Evolutionary conservation across 2,113 vertebrate genomes (phyloP), one percentile per base, ranked within the genome.

Genomic region (Varanus salvator): DNA sequence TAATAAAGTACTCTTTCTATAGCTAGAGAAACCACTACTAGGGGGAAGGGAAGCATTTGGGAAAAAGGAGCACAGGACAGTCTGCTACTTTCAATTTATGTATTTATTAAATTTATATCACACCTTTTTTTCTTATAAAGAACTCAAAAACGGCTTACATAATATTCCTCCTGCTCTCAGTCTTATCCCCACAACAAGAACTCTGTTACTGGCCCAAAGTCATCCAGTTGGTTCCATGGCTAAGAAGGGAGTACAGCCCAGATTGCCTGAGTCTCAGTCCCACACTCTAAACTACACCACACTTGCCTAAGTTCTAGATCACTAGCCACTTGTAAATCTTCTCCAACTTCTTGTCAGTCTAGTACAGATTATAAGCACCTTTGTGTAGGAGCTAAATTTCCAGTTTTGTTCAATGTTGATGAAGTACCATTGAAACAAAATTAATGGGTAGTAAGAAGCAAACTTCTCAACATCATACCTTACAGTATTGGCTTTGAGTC

Each of bases 401-500:
- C 8, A 2, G 57, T 15, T 29, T n/a, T 48, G 23, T 84, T 50
- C 60, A 23, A 52, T 60, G 14, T 48, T 66, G 57, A 60, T 7
- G 4, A 54, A 84, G 19, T 29, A 84, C 71, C 50, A 4, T 38
- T 77, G 17, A 23, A 44, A 69, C 15, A 11, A 69, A 78, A 52
- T 77, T 21, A 89, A 29, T 60, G 9, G 19, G 38, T 27, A 75
- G 52, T 25, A 89, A 19, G 25, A 48, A 78, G 57, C 29, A 76
- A 44, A 64, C n/a, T 77, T 17, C 31, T 72, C 31, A 29, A 48
- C 75, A 85, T 57, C 71, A 8, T 91, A 98, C 97, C 96, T 97
- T 97, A 91, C 93, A 96, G 89, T 93, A 97, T 89, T 77, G 85
- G 80, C 97, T 97, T 23, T 94, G 96, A 64, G 95, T 96, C 93